Conservation (phyloP, 2,113 vertebrate genomes). For the Eulemur macaco region DNA sequence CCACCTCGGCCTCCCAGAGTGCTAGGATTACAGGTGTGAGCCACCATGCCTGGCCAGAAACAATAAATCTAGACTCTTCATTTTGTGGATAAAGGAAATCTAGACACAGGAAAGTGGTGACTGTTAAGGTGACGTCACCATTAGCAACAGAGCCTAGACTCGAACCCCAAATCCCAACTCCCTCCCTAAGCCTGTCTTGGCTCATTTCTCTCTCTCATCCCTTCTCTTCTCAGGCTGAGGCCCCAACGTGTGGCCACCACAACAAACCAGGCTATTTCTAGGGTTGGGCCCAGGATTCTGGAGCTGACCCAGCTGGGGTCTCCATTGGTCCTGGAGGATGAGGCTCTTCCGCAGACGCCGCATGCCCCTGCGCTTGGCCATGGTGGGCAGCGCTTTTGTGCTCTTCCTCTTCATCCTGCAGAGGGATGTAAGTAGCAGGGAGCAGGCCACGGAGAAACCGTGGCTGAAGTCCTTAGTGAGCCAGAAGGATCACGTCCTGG, state of each 20-base stretch:
- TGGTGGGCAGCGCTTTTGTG: slow-evolving; percentile 88
- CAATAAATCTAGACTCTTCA: neutral
- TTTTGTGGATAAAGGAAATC: neutral
- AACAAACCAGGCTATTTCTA: fast-evolving
- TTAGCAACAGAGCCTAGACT: neutral
- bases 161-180: neutral
- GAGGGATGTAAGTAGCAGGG: slow-evolving; percentile 83
- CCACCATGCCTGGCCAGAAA: neutral
- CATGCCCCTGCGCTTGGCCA: slow-evolving; percentile 90
- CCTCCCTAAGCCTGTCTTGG: neutral
- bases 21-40: too few species aligned
- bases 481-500: slow-evolving; percentile 89
- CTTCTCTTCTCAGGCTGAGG: slow-evolving; percentile 27
- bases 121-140: too few species aligned
- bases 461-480: slow-evolving; percentile 92
- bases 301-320: neutral
- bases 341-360: slow-evolving; percentile 88
- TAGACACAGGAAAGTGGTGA: neutral
- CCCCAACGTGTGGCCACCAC: neutral
- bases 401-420: slow-evolving; percentile 92
- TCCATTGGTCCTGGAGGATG: slow-evolving; percentile 74
- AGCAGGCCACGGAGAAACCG: slow-evolving; percentile 83
- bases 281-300: fast-evolving
- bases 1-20: too few species aligned
- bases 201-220: neutral